A percentile compares a stretch with the other conserved stretches of the same genome.
Evolutionary conservation across 2,888 invertebrate species (phyloP).

Genomic region (Philonicus albiceps): DNA sequence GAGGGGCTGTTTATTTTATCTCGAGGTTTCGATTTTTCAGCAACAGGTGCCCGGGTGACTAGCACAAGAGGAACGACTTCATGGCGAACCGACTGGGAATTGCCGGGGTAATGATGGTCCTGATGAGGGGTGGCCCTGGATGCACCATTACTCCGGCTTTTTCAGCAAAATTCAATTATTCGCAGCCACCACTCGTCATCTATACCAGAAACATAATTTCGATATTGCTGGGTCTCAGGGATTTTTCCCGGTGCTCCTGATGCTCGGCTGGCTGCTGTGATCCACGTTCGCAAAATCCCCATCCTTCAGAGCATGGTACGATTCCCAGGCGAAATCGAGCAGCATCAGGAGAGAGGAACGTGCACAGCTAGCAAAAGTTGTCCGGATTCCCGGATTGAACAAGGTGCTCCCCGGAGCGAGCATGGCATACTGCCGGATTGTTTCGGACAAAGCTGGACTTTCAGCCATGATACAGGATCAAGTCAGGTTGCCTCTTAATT

Average conservation of each 20-base stretch:
- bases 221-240: slow-evolving; percentile 7
- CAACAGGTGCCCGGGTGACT: slow-evolving; percentile 23
- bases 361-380: slow-evolving; percentile 16
- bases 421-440: background rate
- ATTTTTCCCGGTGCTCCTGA: background rate
- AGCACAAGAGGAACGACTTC: background rate
- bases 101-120: slow-evolving; percentile 14
- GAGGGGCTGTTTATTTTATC: background rate
- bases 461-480: background rate
- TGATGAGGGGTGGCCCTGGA: slow-evolving; percentile 2
- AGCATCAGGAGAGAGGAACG: background rate
- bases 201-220: slow-evolving; percentile 22
- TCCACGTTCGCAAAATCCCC: background rate
- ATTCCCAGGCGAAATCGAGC: slow-evolving; percentile 28
- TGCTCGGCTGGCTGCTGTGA: background rate
- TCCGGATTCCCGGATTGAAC: background rate
- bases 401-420: background rate
- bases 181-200: slow-evolving; percentile 14
- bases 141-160: slow-evolving; percentile 12
- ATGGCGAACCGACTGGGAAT: slow-evolving; percentile 8
- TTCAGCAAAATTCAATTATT: slow-evolving; percentile 28
- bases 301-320: background rate
- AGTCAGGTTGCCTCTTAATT: background rate
- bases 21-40: slow-evolving; percentile 7
- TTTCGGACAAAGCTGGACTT: background rate